Percentiles rank a stretch among this genome's conserved stretches.
Conservation (phyloP, 2,113 vertebrate genomes). For the Rhea americana region DNA sequence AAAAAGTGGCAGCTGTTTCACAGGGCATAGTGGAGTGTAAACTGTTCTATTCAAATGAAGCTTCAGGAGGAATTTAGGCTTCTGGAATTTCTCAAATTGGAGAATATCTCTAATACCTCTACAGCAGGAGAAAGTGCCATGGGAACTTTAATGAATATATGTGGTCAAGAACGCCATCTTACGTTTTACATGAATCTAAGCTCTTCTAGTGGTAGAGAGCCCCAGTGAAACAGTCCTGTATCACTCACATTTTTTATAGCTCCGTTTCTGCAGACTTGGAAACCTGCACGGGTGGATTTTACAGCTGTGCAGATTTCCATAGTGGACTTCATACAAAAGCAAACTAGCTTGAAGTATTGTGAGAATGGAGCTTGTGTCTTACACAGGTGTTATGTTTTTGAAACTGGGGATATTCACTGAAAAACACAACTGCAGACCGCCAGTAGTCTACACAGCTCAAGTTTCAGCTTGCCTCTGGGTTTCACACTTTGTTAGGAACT, state of each 20-base stretch:
- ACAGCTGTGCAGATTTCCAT: neutral
- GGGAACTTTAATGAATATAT: neutral
- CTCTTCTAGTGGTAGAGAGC: too few relatives aligned
- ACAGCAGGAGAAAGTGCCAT: neutral
- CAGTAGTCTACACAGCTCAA: neutral
- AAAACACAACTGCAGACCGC: neutral
- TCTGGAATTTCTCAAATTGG: neutral
- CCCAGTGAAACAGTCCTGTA: neutral
- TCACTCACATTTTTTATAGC: neutral
- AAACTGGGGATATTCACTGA: too few relatives aligned
- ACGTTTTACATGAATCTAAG: neutral
- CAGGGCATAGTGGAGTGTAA: neutral
- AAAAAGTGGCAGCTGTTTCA: neutral
- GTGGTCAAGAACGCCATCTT: neutral
- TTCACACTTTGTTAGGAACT: neutral
- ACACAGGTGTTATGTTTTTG: neutral
- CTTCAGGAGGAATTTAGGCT: neutral
- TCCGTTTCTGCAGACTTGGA: neutral
- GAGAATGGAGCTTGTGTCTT: neutral
- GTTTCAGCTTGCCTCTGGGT: neutral
- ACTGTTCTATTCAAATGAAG: neutral
- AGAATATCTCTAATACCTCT: neutral
- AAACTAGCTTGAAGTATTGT: neutral
- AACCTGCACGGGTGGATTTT: neutral
- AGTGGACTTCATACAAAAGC: neutral